Base-by-base conservation (phyloP, 1,140 invertebrate genomes). In the Drosophila bocki region DNA sequence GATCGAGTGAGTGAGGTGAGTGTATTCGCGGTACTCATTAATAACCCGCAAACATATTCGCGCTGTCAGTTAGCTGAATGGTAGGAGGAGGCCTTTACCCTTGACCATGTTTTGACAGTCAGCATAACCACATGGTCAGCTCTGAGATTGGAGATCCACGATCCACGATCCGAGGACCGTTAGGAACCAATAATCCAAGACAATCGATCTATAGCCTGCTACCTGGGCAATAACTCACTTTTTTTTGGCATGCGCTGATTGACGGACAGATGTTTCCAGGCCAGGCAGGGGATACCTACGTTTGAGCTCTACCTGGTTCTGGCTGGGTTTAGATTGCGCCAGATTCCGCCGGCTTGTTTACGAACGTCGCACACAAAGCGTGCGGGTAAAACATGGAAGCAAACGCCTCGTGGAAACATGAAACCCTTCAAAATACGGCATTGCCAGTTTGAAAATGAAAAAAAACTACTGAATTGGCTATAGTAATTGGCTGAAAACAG, bases 41-140 rank as follows among this genome's bases (percentile, higher is more conserved):
- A 64, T 53, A 57, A 72, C 65, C 50, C 61, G 33, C 37, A 32
- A 65, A 59, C 57, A 79, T 45, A 71, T 68, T 62, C 58, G 59
- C 19, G 63, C 32, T 22, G 59, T 67, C 58, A 47, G 42, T 33
- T 35, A 17, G 4, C 15, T 11, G 33, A 50, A 15, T 42, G n/a
- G 26, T 11, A 17, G 29, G 32, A 32, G 58, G 41, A 60, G 59
- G 47, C 57, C 41, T 53, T 67, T 84, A 82, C 64, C 85, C 84
- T 88, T 88, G 84, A 84, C 85, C 77, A 84, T 87, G 65, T 87
- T 88, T 88, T 70, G 80, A 83, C 71, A 88, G 32, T 39, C 56
- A 12, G 41, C 58, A 42, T 37, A 29, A 35, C 15, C 68, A 51
- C 64, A 56, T 51, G 80, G 68, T 6, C 61, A 45, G 53, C 32